These are phyloP conservation scores for Acanthosepion pharaonis DNA, from an alignment of 2,888 invertebrate genomes.

Conservation along the genomic window DNA sequence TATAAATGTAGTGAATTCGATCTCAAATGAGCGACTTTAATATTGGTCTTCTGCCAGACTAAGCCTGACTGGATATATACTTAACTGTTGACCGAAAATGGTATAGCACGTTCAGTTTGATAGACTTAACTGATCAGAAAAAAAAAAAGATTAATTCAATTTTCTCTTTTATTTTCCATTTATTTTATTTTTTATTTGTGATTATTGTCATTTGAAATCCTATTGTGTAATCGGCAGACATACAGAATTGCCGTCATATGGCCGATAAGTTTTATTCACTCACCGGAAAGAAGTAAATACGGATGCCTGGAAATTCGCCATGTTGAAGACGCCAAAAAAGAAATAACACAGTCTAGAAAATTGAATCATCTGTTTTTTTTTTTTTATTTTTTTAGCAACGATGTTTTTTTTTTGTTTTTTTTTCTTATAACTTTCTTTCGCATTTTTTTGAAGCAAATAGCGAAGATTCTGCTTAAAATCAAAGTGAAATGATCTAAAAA, in stretches of 20 bases:
- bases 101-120: too few relatives aligned
- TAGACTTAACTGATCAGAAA: background rate
- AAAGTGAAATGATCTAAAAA: background rate
- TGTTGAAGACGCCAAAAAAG: too few relatives aligned
- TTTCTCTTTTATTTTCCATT: background rate
- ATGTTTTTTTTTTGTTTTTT: too few relatives aligned
- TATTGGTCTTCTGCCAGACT: background rate
- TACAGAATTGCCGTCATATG: background rate
- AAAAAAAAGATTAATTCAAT: background rate
- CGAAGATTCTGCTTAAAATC: background rate
- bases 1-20: too few relatives aligned
- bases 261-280: background rate
- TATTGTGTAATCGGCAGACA: background rate
- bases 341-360: background rate
- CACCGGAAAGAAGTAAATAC: background rate
- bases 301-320: background rate
- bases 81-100: too few relatives aligned
- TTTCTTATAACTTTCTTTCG: background rate
- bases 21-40: background rate
- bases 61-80: too few relatives aligned
- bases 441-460: background rate
- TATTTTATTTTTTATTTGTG: background rate
- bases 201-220: background rate
- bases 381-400: too few relatives aligned
- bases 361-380: background rate